Base-by-base conservation (phyloP, 2,113 vertebrate genomes). In the Boulengeromyrus knoepffleri region DNA sequence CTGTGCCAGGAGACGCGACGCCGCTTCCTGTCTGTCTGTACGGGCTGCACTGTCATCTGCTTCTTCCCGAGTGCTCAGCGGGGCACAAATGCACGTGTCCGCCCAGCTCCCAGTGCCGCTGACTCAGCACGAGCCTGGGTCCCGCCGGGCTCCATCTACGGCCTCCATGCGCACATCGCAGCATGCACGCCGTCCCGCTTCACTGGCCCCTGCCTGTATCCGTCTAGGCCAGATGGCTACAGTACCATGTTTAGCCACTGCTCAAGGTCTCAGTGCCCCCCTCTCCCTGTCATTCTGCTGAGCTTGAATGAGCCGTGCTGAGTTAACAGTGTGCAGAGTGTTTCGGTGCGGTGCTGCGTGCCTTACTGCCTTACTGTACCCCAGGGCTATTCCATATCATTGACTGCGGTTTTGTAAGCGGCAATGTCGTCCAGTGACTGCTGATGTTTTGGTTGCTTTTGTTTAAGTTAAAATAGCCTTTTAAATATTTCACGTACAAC, bases 221-320 rank as follows among this genome's bases (percentile, higher is more conserved):
- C 31, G 36, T 58, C 77, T 17, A 42, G 49, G 88, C 45, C 88
- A 89, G 62, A 77, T 89, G 88, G 88, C 66, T 50, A 27, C 24
- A 80, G 45, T 56, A 27, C 89, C 52, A 31, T 74, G 10, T 45
- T 49, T 77, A 24, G 50, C 77, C 21, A 89, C 47, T 53, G 77
- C 36, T n/a, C 31, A 50, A 74, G 52, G 77, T 45, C 31, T 21
- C 49, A 9, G 52, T 17, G 39, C 47, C 52, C 53, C 49, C 70
- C n/a, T 5, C 80, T 53, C 52, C 89, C 89, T 39, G n/a, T 39
- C 88, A 89, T 80, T 53, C 45, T 74, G 24, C 12, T 80, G n/a
- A n/a, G 70, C 46, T 39, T 89, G 5, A 89, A 70, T 70, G 62
- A 70, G 13, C 36, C 74, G 15, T 80, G 74, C 74, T 42, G 36